phyloP scores from a whole-genome alignment of 2,113 vertebrate genomes.

The Microtus montanus region DNA sequence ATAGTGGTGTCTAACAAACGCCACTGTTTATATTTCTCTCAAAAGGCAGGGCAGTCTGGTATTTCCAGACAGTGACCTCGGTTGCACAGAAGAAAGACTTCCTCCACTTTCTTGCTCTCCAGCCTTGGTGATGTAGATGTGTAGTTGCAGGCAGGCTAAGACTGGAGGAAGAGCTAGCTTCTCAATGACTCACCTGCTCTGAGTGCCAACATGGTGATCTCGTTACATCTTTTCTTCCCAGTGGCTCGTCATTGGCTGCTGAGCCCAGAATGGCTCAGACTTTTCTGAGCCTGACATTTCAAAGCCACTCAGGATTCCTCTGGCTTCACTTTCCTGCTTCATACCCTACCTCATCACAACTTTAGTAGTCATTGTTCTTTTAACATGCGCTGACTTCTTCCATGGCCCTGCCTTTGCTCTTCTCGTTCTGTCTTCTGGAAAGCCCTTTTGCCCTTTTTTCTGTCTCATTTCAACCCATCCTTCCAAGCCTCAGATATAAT shows the following conservation, averaged over 20 bases:
- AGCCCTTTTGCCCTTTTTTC: slow-evolving; percentile 37
- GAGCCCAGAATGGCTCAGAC: not conserved
- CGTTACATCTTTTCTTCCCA: not conserved
- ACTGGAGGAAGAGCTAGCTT: slow-evolving; percentile 27
- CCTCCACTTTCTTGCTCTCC: slow-evolving; percentile 5
- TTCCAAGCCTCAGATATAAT: not conserved
- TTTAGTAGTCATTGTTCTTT: slow-evolving; percentile 5
- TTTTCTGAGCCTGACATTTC: slow-evolving; percentile 29
- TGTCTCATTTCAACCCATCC: slow-evolving; percentile 42
- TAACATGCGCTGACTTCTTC: not conserved
- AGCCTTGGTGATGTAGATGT: not conserved
- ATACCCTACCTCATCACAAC: not conserved
- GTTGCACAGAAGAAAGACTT: slow-evolving; percentile 19
- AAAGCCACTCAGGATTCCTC: slow-evolving; percentile 1
- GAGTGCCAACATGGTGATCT: not conserved
- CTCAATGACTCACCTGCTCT: slow-evolving; percentile 9
- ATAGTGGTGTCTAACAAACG: not conserved
- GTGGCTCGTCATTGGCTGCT: not conserved
- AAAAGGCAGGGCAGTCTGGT: not conserved
- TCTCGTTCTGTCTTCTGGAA: not conserved
- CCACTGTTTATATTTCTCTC: slow-evolving; percentile 8
- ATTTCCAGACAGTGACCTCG: not conserved
- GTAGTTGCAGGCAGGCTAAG: not conserved
- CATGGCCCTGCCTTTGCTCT: not conserved
- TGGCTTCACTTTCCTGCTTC: slow-evolving; percentile 45